Evolutionary conservation across 2,888 invertebrate species (phyloP).

Genomic region (Epirrita christyi): DNA sequence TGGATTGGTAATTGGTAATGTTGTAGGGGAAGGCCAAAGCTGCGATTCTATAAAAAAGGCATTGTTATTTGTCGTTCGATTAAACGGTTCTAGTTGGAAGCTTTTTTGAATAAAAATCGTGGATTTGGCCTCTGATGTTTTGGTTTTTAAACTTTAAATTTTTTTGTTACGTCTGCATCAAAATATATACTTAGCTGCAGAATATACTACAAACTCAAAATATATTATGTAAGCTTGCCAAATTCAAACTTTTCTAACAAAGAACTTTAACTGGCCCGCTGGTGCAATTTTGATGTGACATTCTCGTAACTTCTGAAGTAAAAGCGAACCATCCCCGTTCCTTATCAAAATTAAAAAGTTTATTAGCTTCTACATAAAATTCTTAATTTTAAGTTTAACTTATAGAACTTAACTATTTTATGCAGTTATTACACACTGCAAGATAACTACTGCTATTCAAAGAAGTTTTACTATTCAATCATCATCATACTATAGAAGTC

Average conservation of each 20-base stretch:
- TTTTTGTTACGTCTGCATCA: no score
- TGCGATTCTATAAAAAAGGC: no score
- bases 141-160: no score
- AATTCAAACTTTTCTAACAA: constrained; percentile 1
- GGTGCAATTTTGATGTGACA: constrained; percentile 17
- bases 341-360: constrained; percentile 28
- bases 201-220: no score
- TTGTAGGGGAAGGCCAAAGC: no score
- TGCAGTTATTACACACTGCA: neutral
- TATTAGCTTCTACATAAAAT: constrained; percentile 19
- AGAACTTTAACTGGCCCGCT: neutral
- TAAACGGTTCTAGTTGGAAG: no score
- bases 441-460: neutral
- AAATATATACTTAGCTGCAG: no score
- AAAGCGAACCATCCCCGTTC: constrained; percentile 12
- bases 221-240: neutral
- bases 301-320: constrained; percentile 11
- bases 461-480: neutral
- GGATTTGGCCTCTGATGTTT: no score
- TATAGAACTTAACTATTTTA: neutral
- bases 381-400: constrained; percentile 11
- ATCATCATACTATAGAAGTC: no score
- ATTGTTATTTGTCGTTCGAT: no score
- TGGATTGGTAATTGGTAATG: no score
- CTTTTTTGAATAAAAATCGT: no score